Evolutionary conservation across 35 echinoderm and acorn worm genomes (phyloP).

Genomic region (Lytechinus variegatus): DNA sequence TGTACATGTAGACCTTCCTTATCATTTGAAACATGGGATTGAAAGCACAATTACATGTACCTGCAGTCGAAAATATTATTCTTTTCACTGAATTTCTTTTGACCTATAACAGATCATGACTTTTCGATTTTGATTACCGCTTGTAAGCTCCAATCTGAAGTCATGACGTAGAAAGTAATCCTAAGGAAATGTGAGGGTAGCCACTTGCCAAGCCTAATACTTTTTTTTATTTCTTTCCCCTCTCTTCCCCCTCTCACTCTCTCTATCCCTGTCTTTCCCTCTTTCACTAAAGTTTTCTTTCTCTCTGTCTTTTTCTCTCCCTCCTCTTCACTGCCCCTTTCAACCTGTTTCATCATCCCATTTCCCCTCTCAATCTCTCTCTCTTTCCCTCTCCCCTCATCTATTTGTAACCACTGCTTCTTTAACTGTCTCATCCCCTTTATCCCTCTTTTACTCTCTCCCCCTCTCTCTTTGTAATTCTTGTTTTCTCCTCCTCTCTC

Average conservation of each 20-base stretch:
- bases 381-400: neutral
- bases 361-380: neutral
- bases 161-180: neutral
- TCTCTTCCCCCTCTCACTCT: neutral
- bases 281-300: too few species aligned
- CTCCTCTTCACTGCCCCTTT: too few species aligned
- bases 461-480: neutral
- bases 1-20: too few species aligned
- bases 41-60: neutral
- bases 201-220: constrained; percentile 9
- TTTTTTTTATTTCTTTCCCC: neutral
- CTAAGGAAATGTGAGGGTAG: neutral
- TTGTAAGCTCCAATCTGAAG: neutral
- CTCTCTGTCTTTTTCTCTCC: too few species aligned
- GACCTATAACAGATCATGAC: neutral
- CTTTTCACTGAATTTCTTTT: too few species aligned
- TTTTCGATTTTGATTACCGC: neutral
- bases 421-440: too few species aligned
- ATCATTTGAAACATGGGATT: too few species aligned
- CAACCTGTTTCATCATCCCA: neutral
- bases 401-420: too few species aligned
- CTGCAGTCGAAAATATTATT: neutral
- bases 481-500: neutral
- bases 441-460: too few species aligned
- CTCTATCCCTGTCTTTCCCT: too few species aligned